Percentiles rank a stretch among this genome's conserved stretches.
Evolutionary conservation across 1,140 invertebrate species (phyloP).

Genomic region (Patella vulgata): DNA sequence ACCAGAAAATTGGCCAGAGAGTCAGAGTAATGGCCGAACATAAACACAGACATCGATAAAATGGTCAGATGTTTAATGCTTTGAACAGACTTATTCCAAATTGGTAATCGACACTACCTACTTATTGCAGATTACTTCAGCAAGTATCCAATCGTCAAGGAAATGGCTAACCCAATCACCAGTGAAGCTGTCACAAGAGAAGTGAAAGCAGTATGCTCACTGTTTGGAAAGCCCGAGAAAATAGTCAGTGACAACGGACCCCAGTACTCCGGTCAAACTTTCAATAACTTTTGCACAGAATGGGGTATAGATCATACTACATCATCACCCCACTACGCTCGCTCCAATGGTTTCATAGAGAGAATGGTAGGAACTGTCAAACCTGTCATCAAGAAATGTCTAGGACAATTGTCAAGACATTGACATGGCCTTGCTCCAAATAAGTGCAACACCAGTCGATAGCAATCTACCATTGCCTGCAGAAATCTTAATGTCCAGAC

Average conservation of each 20-base stretch:
- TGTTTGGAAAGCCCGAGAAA: constrained; percentile 4
- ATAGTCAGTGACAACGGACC: constrained; percentile 24
- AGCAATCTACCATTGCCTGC: too few species aligned
- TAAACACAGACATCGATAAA: constrained; percentile 16
- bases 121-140: constrained; percentile 8
- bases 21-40: constrained; percentile 19
- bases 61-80: constrained; percentile 13
- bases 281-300: constrained; percentile 1
- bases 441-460: too few species aligned
- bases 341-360: constrained; percentile 2
- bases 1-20: constrained; percentile 8
- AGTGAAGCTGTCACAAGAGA: not conserved
- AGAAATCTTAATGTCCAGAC: too few species aligned
- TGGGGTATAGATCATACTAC: constrained; percentile 1
- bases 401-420: too few species aligned
- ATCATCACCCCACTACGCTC: constrained; percentile 10
- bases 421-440: too few species aligned
- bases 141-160: constrained; percentile 5
- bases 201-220: constrained; percentile 4
- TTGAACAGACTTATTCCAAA: constrained; percentile 14
- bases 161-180: not conserved
- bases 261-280: constrained; percentile 10
- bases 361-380: too few species aligned
- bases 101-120: constrained; percentile 7
- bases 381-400: too few species aligned